A percentile compares a stretch with the other conserved stretches of the same genome.
phyloP scores from a whole-genome alignment of 2,888 invertebrate genomes.

The Lepidonotus clava region DNA sequence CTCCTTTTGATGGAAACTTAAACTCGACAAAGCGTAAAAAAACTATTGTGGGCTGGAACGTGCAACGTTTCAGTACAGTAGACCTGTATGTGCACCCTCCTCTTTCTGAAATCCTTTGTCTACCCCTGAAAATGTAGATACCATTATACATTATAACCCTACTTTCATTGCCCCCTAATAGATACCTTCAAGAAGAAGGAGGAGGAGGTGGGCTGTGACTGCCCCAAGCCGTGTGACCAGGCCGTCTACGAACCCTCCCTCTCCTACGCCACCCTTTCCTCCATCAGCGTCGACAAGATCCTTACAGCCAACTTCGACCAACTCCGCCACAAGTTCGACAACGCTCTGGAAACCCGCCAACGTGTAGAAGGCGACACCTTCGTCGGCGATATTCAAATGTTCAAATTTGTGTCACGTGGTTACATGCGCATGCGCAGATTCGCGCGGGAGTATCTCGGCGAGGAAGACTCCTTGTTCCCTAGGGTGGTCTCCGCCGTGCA shows the following conservation, averaged over 20 bases:
- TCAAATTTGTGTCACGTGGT: constrained; percentile 52
- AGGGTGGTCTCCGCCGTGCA: constrained; percentile 54
- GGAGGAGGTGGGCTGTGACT: constrained; percentile 56
- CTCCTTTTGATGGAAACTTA: too few species aligned
- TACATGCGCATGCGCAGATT: constrained; percentile 56
- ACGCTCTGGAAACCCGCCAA: constrained; percentile 59
- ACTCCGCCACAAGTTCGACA: constrained; percentile 56
- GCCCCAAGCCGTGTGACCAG: constrained; percentile 66
- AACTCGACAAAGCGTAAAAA: too few species aligned
- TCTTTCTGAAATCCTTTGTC: too few species aligned
- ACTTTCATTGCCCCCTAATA: too few species aligned
- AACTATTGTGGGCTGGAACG: too few species aligned
- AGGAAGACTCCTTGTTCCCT: constrained; percentile 59
- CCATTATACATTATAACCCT: too few species aligned
- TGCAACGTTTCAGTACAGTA: too few species aligned
- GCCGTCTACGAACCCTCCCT: constrained; percentile 64
- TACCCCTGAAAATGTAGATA: too few species aligned
- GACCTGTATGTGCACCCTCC: too few species aligned
- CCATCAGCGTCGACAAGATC: constrained; percentile 62
- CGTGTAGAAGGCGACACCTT: constrained; percentile 55
- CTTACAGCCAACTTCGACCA: constrained; percentile 59
- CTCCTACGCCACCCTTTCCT: constrained; percentile 65
- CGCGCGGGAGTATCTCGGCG: constrained; percentile 59
- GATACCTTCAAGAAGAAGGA: constrained; percentile 31
- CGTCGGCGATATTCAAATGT: constrained; percentile 55